Base-by-base conservation (phyloP, 2,113 vertebrate species). In the Strix uralensis region DNA sequence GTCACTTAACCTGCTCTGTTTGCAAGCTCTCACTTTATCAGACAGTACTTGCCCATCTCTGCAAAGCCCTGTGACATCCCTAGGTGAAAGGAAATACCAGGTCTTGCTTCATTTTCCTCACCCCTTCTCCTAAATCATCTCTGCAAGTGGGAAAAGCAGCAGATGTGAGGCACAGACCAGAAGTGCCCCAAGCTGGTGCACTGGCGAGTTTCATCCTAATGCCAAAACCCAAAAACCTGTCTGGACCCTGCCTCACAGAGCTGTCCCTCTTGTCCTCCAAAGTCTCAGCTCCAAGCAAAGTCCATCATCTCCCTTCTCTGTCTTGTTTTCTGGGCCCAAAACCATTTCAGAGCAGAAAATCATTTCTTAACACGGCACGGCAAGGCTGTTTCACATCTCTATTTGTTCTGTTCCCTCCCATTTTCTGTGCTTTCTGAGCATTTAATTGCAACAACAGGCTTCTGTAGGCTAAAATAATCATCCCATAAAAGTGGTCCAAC, bases 171-270 rank as follows among this genome's bases (percentile, higher is more conserved):
- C 40, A 55, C 1, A 4, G 62, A 65, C 10, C 38, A 80, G 32
- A 80, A 51, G 19, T 3, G 12, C 19, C 58, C 36, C 0, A 0
- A 82, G 18, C 77, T 26, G 2, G 17, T 0, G 2, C 44, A 55
- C 59, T 10, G 3, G 29, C 1, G 3, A 27, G 52, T 46, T 52
- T 84, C 74, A 32, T 23, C 49, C 30, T 25, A 17, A 80, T 2
- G 4, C 42, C 15, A 6, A 71, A 86, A 11, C 22, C 30, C 84
- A 14, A 66, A 71, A 73, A 9, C n/a, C 15, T 2, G 0, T 3
- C 40, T 17, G 30, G 9, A 55, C 3, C 25, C 20, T 21, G 30
- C 13, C 61, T 34, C 36, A 27, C 54, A 88, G 42, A 58, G 21
- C 26, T 62, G 69, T 30, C 26, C 47, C 10, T 73, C 38, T 65